Conservation (phyloP, 1,140 invertebrate species). For the Drosophila ogumai region DNA sequence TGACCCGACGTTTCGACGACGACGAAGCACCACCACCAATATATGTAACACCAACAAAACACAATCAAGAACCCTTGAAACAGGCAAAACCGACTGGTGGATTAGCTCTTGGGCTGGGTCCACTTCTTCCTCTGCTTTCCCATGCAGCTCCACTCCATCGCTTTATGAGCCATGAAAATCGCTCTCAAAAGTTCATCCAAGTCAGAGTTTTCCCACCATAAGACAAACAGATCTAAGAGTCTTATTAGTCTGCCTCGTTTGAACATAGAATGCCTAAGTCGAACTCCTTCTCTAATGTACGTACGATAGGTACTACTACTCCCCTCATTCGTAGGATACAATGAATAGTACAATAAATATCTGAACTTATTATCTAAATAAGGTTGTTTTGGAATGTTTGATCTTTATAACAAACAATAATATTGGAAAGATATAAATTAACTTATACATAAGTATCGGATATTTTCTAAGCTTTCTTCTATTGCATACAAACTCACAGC, state of each 20-base stretch:
- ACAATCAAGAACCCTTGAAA: slow-evolving; percentile 12
- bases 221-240: neutral
- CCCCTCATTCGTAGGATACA: neutral
- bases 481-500: neutral
- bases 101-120: slow-evolving; percentile 39
- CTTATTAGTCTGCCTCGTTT: neutral
- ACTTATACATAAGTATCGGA: no score
- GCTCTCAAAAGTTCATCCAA: slow-evolving; percentile 21
- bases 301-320: no score
- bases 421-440: no score
- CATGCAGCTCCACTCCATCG: slow-evolving; percentile 12
- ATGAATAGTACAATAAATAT: neutral
- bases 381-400: no score
- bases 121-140: slow-evolving; percentile 13
- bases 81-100: slow-evolving; percentile 6
- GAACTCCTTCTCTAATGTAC: no score
- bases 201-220: slow-evolving; percentile 16
- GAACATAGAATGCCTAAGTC: neutral
- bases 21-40: slow-evolving; percentile 9
- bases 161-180: slow-evolving; percentile 62
- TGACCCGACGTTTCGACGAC: slow-evolving; percentile 61
- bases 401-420: no score
- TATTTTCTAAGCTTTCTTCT: neutral
- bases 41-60: slow-evolving; percentile 4
- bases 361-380: no score